These are phyloP conservation scores for Oreochromis aureus DNA, from an alignment of 2,113 vertebrate genomes.

Conservation along the genomic window DNA sequence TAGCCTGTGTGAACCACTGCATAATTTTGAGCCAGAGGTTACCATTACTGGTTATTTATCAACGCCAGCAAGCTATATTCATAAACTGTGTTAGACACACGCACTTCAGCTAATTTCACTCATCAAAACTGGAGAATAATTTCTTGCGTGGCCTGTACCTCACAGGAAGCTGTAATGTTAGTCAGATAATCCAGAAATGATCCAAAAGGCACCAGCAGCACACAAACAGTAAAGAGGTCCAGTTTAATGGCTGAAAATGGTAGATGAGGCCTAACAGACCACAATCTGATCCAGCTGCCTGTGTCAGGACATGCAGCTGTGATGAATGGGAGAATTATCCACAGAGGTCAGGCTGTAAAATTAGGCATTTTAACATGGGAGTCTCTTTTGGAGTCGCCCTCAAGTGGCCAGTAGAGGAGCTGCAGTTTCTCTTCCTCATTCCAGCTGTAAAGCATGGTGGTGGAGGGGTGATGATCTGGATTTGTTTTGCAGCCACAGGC, in stretches of 20 bases:
- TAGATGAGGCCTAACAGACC: neutral
- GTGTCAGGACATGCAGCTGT: neutral
- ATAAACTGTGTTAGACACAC: neutral
- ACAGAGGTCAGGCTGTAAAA: neutral
- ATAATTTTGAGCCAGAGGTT: neutral
- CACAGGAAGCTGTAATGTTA: neutral
- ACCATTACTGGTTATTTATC: neutral
- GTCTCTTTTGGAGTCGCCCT: neutral
- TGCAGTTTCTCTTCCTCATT: neutral
- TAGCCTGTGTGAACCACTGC: neutral
- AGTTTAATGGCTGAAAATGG: neutral
- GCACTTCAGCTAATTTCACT: neutral
- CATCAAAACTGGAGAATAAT: neutral
- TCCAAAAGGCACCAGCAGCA: neutral
- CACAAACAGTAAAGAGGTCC: neutral
- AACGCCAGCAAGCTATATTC: neutral
- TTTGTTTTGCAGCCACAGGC: neutral
- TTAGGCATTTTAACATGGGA: neutral
- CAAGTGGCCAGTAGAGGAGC: neutral
- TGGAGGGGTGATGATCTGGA: neutral
- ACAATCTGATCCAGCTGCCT: neutral
- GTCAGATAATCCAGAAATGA: neutral
- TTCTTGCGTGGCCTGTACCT: accelerated
- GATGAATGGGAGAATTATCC: neutral
- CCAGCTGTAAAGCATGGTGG: neutral